Base-by-base conservation (phyloP, 2,888 invertebrate genomes). In the Steinernema carpocapsae region DNA sequence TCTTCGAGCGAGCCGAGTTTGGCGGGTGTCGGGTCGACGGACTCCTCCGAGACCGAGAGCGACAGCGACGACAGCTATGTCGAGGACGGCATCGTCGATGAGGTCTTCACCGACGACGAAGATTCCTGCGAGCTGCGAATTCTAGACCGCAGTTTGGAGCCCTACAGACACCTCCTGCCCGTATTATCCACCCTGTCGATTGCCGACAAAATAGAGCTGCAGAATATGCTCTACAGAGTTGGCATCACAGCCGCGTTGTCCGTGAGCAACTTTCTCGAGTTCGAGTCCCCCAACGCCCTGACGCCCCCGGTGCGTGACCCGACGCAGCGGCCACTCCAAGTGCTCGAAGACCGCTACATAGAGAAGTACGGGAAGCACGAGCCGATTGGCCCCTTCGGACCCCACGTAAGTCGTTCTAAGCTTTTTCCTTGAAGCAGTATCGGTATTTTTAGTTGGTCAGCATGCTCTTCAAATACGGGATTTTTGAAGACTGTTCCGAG, bases 121-220 rank as follows among this genome's bases (percentile, higher is more conserved):
- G 64, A 64, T 14, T 17, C 29, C 32, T 29, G 14, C 64, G 64
- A 32, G 14, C 32, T 37, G 32, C 22, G 64, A 1, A 7, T 17
- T 17, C 64, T 64, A 17, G 64, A 64, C 19, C 64, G 64, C 7
- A 29, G 37, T 4, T 72, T 78, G 26, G 72, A 72, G 56, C 78
- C 78, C 22, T 78, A 73, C 74, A 52, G 70, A 32, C 74, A 73
- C 29, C 74, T 78, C 19, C 72, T 78, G 70, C 78, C 78, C 19
- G 78, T 74, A 42, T 24, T 71, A 14, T 71, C 71, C 17, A 64
- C 71, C 19, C 71, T 78, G 37, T 48, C 76, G 48, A 74, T 72
- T 37, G 77, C 79, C 45, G 78, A 74, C 22, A 52, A 72, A 71
- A 46, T 64, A 14, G 56, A 76, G 22, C 76, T 73, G 72, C 71